Conservation (phyloP, 2,888 invertebrate species). For the Anthophora plumipes region DNA sequence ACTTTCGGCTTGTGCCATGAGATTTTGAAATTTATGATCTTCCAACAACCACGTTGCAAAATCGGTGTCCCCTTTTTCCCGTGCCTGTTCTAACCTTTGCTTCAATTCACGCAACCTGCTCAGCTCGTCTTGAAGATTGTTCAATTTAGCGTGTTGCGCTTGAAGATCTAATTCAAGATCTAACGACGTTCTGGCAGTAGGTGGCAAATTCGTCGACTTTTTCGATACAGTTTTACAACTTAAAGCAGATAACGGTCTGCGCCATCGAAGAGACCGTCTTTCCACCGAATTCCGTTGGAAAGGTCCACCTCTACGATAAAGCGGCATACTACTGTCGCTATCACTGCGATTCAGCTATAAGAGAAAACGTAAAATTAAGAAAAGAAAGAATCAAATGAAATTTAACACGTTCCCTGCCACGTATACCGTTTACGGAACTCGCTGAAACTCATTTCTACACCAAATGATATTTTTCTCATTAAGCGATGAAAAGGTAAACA, state of each 20-base stretch:
- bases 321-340: conserved; percentile 98
- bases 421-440: no score
- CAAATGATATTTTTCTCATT: not conserved
- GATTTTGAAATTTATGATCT: conserved; percentile 93
- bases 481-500: no score
- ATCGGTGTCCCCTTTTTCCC: conserved; percentile 92
- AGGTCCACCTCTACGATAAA: conserved; percentile 91
- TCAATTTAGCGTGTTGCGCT: conserved; percentile 94
- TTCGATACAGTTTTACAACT: conserved; percentile 84
- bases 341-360: conserved; percentile 96
- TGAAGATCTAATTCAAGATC: conserved; percentile 96
- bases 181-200: conserved; percentile 92
- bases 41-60: conserved; percentile 94
- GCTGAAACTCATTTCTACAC: no score
- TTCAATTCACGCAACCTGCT: conserved; percentile 92
- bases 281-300: conserved; percentile 97
- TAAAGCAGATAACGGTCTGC: conserved; percentile 86
- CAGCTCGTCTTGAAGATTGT: conserved; percentile 94
- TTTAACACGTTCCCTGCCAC: no score
- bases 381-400: not conserved
- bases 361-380: conserved; percentile 11
- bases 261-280: conserved; percentile 94
- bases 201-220: conserved; percentile 85
- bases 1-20: conserved; percentile 87
- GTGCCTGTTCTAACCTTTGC: conserved; percentile 92